Conservation (phyloP, 2,888 invertebrate species). For the Temnothorax ravouxi region DNA sequence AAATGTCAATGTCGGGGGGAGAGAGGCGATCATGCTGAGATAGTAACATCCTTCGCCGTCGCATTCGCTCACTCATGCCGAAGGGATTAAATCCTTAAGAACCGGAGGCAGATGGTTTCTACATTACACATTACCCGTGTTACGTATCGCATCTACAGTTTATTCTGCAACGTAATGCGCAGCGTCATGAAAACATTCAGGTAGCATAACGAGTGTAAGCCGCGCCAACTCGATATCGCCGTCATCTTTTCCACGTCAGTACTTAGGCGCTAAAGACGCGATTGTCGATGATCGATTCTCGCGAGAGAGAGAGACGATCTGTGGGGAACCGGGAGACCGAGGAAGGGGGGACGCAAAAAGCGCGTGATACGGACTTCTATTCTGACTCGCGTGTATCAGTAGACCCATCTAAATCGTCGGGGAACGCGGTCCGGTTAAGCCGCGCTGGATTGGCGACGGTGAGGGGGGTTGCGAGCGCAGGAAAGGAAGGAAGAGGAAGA, state of each 20-base stretch:
- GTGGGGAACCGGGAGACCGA: background rate
- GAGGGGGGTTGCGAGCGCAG: conserved; percentile 20
- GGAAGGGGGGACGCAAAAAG: background rate
- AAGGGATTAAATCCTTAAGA: conserved; percentile 53
- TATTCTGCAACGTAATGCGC: conserved; percentile 45
- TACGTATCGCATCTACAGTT: conserved; percentile 47
- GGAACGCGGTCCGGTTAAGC: conserved; percentile 50
- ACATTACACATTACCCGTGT: conserved; percentile 49
- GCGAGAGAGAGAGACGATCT: background rate
- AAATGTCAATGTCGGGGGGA: conserved; percentile 42
- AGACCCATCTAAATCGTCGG: conserved; percentile 59
- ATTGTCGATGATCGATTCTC: conserved; percentile 48
- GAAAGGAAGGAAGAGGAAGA: conserved; percentile 27
- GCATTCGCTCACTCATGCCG: conserved; percentile 38
- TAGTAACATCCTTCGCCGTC: conserved; percentile 43
- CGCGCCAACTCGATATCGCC: conserved; percentile 43
- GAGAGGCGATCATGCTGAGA: conserved; percentile 16
- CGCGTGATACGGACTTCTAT: conserved; percentile 43
- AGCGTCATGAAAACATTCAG: conserved; percentile 48
- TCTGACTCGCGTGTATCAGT: conserved; percentile 49
- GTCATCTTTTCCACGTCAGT: conserved; percentile 41
- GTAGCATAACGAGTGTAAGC: conserved; percentile 30
- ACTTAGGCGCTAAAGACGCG: conserved; percentile 45
- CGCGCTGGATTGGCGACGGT: conserved; percentile 46
- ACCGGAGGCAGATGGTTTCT: conserved; percentile 48